Percentiles rank a stretch among this genome's conserved stretches.
These are phyloP conservation scores for Phalloptychus januarius DNA, from an alignment of 2,797 vertebrate species.

Conservation along the genomic window DNA sequence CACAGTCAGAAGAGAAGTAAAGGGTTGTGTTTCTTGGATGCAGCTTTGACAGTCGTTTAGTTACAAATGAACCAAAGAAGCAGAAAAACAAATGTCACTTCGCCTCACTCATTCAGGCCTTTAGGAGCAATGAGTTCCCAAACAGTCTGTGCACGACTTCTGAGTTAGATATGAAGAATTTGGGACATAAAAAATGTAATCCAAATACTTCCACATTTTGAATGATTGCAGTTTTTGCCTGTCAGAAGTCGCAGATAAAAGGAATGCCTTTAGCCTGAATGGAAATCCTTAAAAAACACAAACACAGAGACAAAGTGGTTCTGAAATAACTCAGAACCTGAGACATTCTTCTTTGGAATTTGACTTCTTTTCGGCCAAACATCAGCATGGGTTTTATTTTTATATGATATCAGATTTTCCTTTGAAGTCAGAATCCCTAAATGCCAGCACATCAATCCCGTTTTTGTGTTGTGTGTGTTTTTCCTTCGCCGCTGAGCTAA, in stretches of 20 bases:
- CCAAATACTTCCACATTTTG: slow-evolving; percentile 5
- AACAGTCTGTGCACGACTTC: slow-evolving; percentile 19
- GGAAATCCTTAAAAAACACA: slow-evolving; percentile 6
- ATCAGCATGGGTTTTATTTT: slow-evolving; percentile 47
- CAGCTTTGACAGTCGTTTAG: slow-evolving; percentile 10
- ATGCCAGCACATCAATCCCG: slow-evolving; percentile 55
- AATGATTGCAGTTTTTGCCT: slow-evolving; percentile 27
- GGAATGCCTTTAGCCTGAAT: not conserved
- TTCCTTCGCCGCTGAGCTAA: slow-evolving; percentile 41
- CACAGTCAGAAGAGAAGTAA: slow-evolving; percentile 21
- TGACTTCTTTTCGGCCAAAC: slow-evolving; percentile 42
- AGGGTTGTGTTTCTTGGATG: slow-evolving; percentile 35
- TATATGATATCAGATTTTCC: slow-evolving; percentile 72
- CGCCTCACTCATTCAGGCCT: slow-evolving; percentile 22
- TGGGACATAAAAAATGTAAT: not conserved
- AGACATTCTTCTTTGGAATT: slow-evolving; percentile 52
- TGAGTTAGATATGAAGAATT: slow-evolving; percentile 18
- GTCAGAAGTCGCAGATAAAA: slow-evolving; percentile 40
- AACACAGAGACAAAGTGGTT: slow-evolving; percentile 10
- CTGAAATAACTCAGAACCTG: slow-evolving; percentile 58
- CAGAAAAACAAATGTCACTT: slow-evolving; percentile 30
- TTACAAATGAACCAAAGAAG: slow-evolving; percentile 18
- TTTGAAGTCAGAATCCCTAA: slow-evolving; percentile 68
- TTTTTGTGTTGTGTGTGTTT: slow-evolving; percentile 33
- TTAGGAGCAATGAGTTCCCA: slow-evolving; percentile 21